These are phyloP conservation scores for Neolamprologus hecqui DNA, from an alignment of 2,113 vertebrate genomes.

Conservation along the genomic window DNA sequence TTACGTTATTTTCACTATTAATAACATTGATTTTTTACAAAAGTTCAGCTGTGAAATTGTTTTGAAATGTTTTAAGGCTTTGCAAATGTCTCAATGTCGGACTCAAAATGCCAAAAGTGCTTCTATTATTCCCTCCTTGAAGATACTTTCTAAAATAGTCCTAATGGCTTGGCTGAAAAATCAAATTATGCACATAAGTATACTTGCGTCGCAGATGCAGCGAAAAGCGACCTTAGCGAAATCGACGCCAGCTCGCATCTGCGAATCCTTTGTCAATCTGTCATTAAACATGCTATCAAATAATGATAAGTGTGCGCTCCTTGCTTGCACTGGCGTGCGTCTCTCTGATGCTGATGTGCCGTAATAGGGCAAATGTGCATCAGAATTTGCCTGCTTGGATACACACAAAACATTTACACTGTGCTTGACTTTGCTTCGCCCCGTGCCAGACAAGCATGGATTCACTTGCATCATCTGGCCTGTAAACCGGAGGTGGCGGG, in stretches of 20 bases:
- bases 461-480: slow-evolving; percentile 78
- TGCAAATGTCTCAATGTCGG: slow-evolving; percentile 65
- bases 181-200: slow-evolving; percentile 92
- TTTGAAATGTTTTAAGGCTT: neutral
- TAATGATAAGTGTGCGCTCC: slow-evolving; percentile 89
- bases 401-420: slow-evolving; percentile 93
- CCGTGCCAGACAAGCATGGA: slow-evolving; percentile 78
- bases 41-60: neutral
- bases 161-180: slow-evolving; percentile 87
- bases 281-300: slow-evolving; percentile 99
- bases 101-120: slow-evolving; percentile 78
- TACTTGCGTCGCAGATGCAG: slow-evolving; percentile 81
- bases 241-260: slow-evolving; percentile 88
- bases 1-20: neutral
- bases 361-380: slow-evolving; percentile 94
- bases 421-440: slow-evolving; percentile 83
- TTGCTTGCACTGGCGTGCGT: slow-evolving; percentile 81
- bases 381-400: slow-evolving; percentile 88
- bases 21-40: neutral
- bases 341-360: slow-evolving; percentile 85
- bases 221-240: slow-evolving; percentile 83
- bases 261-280: slow-evolving; percentile 94
- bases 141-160: slow-evolving; percentile 85
- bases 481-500: slow-evolving; percentile 22
- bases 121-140: slow-evolving; percentile 68